Evolutionary conservation across 2,113 vertebrate species (phyloP).

Genomic region (Nematolebias whitei): DNA sequence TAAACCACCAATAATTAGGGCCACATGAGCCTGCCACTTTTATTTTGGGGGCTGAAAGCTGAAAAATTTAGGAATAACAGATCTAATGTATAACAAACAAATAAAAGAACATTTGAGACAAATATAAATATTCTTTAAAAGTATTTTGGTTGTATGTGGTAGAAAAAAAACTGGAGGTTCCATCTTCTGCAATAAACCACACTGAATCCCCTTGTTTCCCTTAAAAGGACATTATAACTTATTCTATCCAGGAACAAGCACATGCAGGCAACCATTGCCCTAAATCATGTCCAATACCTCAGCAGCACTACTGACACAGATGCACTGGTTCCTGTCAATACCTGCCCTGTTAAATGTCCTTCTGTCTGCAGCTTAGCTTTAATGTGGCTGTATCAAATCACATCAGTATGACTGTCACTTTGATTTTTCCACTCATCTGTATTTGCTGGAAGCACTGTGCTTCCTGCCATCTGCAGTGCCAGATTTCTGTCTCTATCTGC

Average conservation of each 20-base stretch:
- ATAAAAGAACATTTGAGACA: neutral
- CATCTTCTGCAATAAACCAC: neutral
- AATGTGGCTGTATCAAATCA: conserved; percentile 63
- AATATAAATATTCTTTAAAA: conserved; percentile 5
- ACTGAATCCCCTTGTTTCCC: conserved; percentile 6
- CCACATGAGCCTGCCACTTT: no score
- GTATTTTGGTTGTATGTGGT: no score
- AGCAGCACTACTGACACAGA: conserved; percentile 33
- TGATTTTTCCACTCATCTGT: conserved; percentile 75
- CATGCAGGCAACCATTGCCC: conserved; percentile 1
- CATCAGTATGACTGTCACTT: conserved; percentile 65
- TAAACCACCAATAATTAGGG: no score
- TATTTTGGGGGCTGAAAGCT: no score
- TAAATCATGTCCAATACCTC: conserved; percentile 14
- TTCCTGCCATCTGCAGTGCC: conserved; percentile 26
- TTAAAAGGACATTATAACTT: neutral
- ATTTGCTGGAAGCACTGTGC: conserved; percentile 41
- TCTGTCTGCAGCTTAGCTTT: conserved; percentile 35
- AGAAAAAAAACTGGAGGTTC: no score
- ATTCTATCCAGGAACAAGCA: conserved; percentile 2
- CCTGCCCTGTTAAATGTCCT: conserved; percentile 41
- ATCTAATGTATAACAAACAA: neutral
- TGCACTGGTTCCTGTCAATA: conserved; percentile 56
- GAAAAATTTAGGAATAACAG: no score
- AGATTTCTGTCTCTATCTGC: conserved; percentile 31